These are phyloP conservation scores for Ichneumon xanthorius DNA, from an alignment of 2,888 invertebrate species.

Conservation along the genomic window DNA sequence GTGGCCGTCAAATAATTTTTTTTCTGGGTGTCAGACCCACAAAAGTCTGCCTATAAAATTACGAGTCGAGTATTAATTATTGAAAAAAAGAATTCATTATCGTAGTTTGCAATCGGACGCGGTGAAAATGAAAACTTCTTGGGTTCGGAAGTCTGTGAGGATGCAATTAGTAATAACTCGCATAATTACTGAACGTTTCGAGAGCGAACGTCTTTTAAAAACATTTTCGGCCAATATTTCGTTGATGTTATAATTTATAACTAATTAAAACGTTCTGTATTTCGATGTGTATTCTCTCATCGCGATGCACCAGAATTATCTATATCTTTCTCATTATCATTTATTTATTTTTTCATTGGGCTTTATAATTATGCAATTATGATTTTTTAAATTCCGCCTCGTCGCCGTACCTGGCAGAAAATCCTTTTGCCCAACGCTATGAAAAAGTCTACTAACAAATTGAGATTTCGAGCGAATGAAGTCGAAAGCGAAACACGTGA, in stretches of 20 bases:
- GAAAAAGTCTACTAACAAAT: not conserved
- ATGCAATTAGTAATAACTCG: not conserved
- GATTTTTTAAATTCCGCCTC: not conserved
- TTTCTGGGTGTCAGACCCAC: not conserved
- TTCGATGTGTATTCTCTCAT: too few species aligned
- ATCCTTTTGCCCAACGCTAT: slow-evolving; percentile 6
- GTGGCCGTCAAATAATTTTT: too few species aligned
- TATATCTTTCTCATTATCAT: too few species aligned
- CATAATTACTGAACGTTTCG: not conserved
- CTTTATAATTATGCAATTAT: too few species aligned
- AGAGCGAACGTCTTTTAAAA: not conserved
- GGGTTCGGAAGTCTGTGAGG: not conserved
- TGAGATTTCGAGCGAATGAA: not conserved
- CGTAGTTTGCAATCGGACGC: not conserved
- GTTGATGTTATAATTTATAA: too few species aligned
- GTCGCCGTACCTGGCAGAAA: not conserved
- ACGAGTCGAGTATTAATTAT: not conserved
- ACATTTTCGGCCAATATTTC: too few species aligned
- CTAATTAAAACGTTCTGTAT: too few species aligned
- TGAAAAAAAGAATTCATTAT: not conserved
- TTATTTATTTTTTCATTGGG: too few species aligned
- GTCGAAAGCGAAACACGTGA: not conserved
- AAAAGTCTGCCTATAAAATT: not conserved
- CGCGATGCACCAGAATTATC: too few species aligned
- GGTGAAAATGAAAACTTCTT: not conserved